Percentiles rank a stretch among this genome's conserved stretches.
Conservation (phyloP, 2,797 vertebrate species). For the Oreortyx pictus region DNA sequence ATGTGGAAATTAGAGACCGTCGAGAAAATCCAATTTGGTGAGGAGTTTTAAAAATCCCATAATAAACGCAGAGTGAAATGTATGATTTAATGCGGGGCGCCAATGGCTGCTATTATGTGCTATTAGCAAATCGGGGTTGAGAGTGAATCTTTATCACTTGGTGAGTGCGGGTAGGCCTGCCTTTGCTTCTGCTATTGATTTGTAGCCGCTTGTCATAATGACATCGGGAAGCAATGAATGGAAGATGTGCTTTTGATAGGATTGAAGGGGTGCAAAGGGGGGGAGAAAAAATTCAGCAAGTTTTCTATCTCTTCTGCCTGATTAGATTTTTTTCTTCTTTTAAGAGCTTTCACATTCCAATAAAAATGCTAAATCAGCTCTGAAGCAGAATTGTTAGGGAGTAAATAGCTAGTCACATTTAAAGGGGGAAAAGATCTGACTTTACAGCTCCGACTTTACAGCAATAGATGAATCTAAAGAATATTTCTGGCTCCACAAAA, state of each 20-base stretch:
- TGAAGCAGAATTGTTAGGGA: constrained; percentile 82
- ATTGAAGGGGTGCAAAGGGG: constrained; percentile 74
- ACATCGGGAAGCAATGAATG: constrained; percentile 86
- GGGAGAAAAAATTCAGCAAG: constrained; percentile 83
- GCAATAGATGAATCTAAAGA: constrained; percentile 33
- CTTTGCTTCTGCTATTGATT: constrained; percentile 84
- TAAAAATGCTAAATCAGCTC: constrained; percentile 87
- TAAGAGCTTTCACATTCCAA: constrained; percentile 87
- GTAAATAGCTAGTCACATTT: constrained; percentile 83
- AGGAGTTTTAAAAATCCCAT: constrained; percentile 89
- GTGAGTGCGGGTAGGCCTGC: constrained; percentile 78
- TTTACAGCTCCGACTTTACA: constrained; percentile 65
- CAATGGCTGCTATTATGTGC: constrained; percentile 91
- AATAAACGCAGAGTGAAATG: constrained; percentile 86
- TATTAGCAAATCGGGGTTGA: constrained; percentile 90
- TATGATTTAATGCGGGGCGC: constrained; percentile 91
- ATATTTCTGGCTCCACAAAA: constrained; percentile 52
- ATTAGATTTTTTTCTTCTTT: constrained; percentile 87
- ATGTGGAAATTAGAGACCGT: constrained; percentile 95
- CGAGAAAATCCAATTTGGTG: constrained; percentile 95
- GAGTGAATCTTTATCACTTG: constrained; percentile 84
- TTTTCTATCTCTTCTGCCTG: constrained; percentile 87
- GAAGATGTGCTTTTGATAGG: constrained; percentile 86
- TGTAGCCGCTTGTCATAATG: constrained; percentile 87
- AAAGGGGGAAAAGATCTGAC: constrained; percentile 75